Conservation (phyloP, 2,113 vertebrate genomes). For the Pionites leucogaster region DNA sequence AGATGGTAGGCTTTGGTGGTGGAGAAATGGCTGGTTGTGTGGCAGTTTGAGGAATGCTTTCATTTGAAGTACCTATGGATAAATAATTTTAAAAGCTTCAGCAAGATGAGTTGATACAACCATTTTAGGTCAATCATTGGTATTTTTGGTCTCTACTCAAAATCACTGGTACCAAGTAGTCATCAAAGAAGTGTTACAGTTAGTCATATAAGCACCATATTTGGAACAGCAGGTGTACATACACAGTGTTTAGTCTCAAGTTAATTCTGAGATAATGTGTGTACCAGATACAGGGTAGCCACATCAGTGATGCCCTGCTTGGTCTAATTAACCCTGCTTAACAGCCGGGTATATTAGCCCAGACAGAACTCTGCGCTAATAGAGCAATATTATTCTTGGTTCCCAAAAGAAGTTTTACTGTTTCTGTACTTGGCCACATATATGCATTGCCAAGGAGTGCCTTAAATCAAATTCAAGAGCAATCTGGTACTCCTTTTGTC, state of each 20-base stretch:
- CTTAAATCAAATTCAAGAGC: not conserved
- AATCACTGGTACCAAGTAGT: not conserved
- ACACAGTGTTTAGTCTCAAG: not conserved
- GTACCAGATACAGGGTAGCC: not conserved
- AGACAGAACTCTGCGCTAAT: not conserved
- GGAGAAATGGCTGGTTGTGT: constrained; percentile 75
- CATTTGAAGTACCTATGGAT: constrained; percentile 76
- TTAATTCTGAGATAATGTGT: not conserved
- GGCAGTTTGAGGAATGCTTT: constrained; percentile 83
- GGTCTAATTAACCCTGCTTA: not conserved
- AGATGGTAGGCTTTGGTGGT: constrained; percentile 78
- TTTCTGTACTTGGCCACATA: not conserved
- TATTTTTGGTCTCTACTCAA: not conserved
- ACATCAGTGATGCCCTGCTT: not conserved
- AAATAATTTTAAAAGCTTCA: constrained; percentile 6
- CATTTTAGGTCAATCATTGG: not conserved
- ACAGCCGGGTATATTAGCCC: not conserved
- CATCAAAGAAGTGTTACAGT: not conserved
- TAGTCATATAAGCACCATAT: not conserved
- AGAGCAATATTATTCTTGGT: not conserved
- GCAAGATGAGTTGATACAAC: not conserved
- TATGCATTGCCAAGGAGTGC: not conserved
- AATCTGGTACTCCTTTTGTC: not conserved
- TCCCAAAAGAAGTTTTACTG: not conserved
- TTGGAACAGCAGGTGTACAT: not conserved